Percentiles rank a stretch among this genome's conserved stretches.
These are phyloP conservation scores for Drosophila takahashii DNA, from an alignment of 1,140 invertebrate species.

Conservation along the genomic window DNA sequence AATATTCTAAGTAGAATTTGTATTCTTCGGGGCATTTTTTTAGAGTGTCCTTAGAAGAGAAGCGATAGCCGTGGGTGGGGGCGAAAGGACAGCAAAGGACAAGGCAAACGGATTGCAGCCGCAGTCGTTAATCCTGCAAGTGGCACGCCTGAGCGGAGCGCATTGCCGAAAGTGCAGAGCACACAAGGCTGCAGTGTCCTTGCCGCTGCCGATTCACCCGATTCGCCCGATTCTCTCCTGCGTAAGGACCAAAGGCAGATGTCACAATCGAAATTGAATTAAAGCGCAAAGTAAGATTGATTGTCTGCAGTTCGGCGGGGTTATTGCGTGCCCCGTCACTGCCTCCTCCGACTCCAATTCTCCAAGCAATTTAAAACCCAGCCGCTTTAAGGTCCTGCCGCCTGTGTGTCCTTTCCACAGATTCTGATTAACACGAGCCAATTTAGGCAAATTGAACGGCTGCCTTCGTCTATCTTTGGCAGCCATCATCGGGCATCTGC, in stretches of 20 bases:
- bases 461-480: constrained; percentile 39
- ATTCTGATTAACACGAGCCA: constrained; percentile 74
- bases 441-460: constrained; percentile 76
- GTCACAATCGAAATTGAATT: constrained; percentile 84
- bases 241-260: constrained; percentile 77
- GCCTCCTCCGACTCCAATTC: constrained; percentile 25
- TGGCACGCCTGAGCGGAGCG: constrained; percentile 78
- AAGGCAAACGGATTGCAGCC: constrained; percentile 74
- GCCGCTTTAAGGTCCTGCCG: constrained; percentile 58
- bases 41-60: not conserved
- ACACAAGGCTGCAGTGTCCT: constrained; percentile 52
- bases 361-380: constrained; percentile 22
- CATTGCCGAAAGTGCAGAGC: constrained; percentile 74
- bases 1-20: too few relatives aligned
- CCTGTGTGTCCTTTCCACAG: constrained; percentile 5
- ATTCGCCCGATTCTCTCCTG: constrained; percentile 22
- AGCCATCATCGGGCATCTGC: constrained; percentile 33
- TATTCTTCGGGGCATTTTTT: too few relatives aligned
- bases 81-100: constrained; percentile 43
- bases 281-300: constrained; percentile 83
- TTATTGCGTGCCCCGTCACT: constrained; percentile 70
- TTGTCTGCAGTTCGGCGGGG: constrained; percentile 80
- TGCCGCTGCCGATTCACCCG: constrained; percentile 27
- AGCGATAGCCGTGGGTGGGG: not conserved
- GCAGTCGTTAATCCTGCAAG: constrained; percentile 79